These are phyloP conservation scores for Hermetia illucens DNA, from an alignment of 1,140 invertebrate species.

Conservation along the genomic window DNA sequence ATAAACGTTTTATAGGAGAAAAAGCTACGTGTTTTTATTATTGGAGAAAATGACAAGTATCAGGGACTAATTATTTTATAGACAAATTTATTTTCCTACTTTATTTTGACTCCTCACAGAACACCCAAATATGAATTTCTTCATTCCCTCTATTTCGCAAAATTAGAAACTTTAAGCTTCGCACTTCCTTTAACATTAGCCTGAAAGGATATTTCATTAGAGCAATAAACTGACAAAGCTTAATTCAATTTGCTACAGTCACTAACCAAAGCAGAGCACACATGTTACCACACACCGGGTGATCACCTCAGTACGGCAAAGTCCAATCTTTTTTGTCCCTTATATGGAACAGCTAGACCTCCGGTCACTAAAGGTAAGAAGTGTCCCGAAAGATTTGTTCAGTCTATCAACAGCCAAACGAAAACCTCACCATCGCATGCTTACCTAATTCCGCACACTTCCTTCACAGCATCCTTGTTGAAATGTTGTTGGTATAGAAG, in stretches of 20 bases:
- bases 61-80: too few relatives aligned
- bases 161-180: too few relatives aligned
- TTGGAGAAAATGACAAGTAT: too few relatives aligned
- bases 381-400: too few relatives aligned
- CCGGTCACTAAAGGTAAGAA: neutral
- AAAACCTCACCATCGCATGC: too few relatives aligned
- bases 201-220: neutral
- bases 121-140: too few relatives aligned
- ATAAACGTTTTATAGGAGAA: too few relatives aligned
- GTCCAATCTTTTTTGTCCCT: neutral
- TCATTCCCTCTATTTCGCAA: too few relatives aligned
- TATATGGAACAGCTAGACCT: neutral
- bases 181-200: too few relatives aligned
- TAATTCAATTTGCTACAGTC: constrained; percentile 1
- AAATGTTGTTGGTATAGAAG: neutral
- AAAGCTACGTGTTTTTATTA: too few relatives aligned
- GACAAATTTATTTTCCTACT: too few relatives aligned
- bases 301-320: neutral
- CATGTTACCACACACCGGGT: neutral
- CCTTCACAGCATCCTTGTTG: neutral
- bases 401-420: neutral
- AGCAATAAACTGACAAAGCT: neutral
- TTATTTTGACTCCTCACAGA: too few relatives aligned
- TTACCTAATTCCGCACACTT: neutral
- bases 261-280: neutral